Evolutionary conservation across 2,888 invertebrate species (phyloP).

Genomic region (Meta bourneti): DNA sequence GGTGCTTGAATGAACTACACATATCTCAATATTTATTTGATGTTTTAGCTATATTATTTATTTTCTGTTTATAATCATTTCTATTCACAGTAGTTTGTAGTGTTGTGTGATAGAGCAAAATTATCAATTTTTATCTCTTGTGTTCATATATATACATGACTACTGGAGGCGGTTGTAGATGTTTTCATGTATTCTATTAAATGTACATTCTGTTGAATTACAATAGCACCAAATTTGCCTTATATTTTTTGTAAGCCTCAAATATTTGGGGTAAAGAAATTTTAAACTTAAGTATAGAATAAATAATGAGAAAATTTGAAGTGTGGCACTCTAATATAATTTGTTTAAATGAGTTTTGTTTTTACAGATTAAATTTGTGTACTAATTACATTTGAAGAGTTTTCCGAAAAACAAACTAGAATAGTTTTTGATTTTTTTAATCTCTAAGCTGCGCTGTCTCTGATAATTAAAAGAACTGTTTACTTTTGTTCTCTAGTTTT

Average conservation of each 20-base stretch:
- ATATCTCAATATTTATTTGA: conserved; percentile 27
- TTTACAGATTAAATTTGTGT: background rate
- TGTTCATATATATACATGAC: background rate
- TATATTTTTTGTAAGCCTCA: background rate
- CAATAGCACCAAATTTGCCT: no score
- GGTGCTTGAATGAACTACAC: conserved; percentile 35
- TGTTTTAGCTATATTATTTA: background rate
- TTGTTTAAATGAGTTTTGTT: no score
- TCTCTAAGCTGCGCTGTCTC: no score
- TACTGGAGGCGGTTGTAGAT: background rate
- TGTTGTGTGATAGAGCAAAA: background rate
- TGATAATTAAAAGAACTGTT: no score
- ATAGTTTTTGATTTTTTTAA: no score
- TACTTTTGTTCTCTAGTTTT: no score
- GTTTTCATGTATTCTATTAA: background rate
- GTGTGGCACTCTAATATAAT: no score
- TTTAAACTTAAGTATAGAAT: no score
- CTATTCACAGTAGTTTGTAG: background rate
- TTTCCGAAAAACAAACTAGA: no score
- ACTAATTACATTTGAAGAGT: background rate
- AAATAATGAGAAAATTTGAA: no score
- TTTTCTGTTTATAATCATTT: background rate
- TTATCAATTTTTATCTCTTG: background rate
- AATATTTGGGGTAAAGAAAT: background rate
- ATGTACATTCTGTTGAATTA: no score